Evolutionary conservation across 1,140 invertebrate genomes (phyloP).

Genomic region (Euura lappo): DNA sequence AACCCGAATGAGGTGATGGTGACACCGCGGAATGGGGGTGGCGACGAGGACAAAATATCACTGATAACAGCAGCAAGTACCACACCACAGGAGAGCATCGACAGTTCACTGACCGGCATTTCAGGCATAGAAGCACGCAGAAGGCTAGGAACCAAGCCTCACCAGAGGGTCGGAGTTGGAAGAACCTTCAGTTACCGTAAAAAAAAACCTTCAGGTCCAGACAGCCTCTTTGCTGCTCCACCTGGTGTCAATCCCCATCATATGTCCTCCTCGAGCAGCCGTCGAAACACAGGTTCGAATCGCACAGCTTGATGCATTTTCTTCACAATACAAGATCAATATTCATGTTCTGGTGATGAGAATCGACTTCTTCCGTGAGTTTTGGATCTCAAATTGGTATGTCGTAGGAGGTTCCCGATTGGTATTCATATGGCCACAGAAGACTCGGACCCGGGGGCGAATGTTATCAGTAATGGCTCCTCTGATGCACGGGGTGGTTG

Average conservation of each 20-base stretch:
- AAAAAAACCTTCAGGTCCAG: conserved; percentile 21
- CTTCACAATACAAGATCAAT: neutral
- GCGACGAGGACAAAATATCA: conserved; percentile 31
- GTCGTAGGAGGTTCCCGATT: conserved; percentile 45
- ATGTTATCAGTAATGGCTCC: conserved; percentile 38
- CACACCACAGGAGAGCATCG: conserved; percentile 29
- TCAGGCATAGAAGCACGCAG: conserved; percentile 9
- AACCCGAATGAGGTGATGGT: neutral
- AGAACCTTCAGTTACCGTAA: conserved; percentile 34
- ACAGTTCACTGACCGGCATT: conserved; percentile 25
- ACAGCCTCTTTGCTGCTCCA: conserved; percentile 36
- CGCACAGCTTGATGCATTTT: neutral
- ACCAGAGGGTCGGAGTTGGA: conserved; percentile 19
- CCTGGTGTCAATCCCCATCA: conserved; percentile 39
- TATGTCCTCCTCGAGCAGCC: conserved; percentile 36
- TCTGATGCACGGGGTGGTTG: conserved; percentile 35
- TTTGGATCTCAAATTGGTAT: neutral
- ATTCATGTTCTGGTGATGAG: no score
- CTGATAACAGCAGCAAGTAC: conserved; percentile 27
- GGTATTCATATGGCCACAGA: conserved; percentile 52
- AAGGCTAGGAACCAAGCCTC: conserved; percentile 26
- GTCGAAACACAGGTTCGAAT: conserved; percentile 30
- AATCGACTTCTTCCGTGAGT: neutral
- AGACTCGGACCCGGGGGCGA: conserved; percentile 32
- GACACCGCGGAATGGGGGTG: conserved; percentile 15